Base-by-base conservation (phyloP, 2,113 vertebrate species). In the Daphoenositta chrysoptera region DNA sequence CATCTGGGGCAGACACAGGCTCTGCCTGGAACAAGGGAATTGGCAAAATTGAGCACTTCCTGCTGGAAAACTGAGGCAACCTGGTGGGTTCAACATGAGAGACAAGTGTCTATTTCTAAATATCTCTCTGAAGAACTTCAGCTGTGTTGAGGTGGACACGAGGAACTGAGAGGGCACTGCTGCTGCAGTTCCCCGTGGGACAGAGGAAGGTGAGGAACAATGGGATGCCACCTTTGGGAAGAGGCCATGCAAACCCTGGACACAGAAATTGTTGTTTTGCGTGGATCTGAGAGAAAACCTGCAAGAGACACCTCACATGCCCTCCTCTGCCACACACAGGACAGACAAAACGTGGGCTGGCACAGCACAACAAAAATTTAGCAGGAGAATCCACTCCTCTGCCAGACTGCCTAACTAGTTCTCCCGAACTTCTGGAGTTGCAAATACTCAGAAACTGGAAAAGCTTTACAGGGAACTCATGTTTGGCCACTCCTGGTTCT, bases 221-320 rank as follows among this genome's bases (percentile, higher is more conserved):
- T 4, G 21, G 45, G 58, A 75, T 20, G 15, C 60, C 8, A 65
- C 26, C 54, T 47, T 42, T 73, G 72, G 80, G 73, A 79, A 71
- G 20, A 84, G 42, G 63, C 51, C 56, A 23, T 31, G 87, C 47
- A 82, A 82, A 60, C 13, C 47, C 47, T 15, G 17, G 84, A 35
- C 0, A 3, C 17, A 15, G 31, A 69, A n/a, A 60, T 9, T 0
- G 0, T 8, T 40, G 14, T 39, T 28, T 40, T 51, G 65, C 61
- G 23, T 1, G 17, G 40, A 79, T 51, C 18, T 48, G 39, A 44
- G 2, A 3, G 23, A 12, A 6, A 86, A 63, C 30, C 33, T 66
- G 31, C 37, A 77, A 78, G 58, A 51, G 90, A 58, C 20, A 50
- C 23, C 33, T 79, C 57, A 44, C 11, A 10, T 4, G 33, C 8